Percentiles rank a stretch among this genome's conserved stretches.
These are phyloP conservation scores for Hemibagrus wyckioides DNA, from an alignment of 2,113 vertebrate genomes.

Conservation along the genomic window DNA sequence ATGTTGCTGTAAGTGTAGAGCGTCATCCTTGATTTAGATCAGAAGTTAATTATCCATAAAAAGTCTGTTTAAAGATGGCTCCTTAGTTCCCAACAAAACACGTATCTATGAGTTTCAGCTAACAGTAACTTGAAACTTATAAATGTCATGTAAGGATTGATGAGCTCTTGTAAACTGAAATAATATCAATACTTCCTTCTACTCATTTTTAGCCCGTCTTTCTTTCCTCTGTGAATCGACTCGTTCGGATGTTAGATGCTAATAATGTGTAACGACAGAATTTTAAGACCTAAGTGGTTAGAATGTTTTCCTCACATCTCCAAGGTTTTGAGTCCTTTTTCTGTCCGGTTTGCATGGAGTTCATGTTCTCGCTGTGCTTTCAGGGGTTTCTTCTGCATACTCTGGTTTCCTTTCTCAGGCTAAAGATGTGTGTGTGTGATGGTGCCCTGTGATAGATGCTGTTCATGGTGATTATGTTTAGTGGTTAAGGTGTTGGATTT, in stretches of 20 bases:
- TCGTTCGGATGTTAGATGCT: background rate
- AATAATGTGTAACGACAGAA: background rate
- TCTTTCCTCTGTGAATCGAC: background rate
- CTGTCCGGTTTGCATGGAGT: too few relatives aligned
- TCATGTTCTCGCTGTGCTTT: too few relatives aligned
- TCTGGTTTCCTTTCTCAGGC: too few relatives aligned
- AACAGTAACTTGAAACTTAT: constrained; percentile 15
- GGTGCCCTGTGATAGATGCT: too few relatives aligned
- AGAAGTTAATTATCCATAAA: background rate
- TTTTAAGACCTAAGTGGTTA: background rate
- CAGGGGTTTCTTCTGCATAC: too few relatives aligned
- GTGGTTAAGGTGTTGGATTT: too few relatives aligned
- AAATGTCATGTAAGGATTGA: constrained; percentile 26
- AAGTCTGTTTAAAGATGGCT: background rate
- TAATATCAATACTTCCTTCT: background rate
- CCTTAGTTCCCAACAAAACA: background rate
- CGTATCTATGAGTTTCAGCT: background rate
- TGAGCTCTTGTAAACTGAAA: constrained; percentile 14
- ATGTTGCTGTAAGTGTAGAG: background rate
- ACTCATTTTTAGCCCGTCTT: background rate
- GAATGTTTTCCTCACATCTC: too few relatives aligned
- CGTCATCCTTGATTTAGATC: background rate
- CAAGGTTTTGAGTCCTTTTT: background rate
- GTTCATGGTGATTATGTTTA: too few relatives aligned
- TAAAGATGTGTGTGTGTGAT: too few relatives aligned